A percentile compares a stretch with the other conserved stretches of the same genome.
phyloP scores from a whole-genome alignment of 2,797 vertebrate genomes.

The Pseudopleuronectes americanus region DNA sequence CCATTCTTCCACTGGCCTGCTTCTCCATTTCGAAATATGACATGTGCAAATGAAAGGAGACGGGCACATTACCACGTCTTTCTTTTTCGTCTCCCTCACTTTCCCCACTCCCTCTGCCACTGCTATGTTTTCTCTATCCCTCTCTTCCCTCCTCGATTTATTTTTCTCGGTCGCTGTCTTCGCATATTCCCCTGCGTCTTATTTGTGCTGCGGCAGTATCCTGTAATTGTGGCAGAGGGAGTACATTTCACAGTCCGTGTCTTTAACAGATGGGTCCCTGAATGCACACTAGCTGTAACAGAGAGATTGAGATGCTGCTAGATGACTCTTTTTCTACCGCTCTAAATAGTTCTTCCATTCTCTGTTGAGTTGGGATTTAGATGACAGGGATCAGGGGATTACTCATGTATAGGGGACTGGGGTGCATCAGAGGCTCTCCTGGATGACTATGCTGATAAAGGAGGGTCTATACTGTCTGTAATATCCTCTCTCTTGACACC shows the following conservation, averaged over 20 bases:
- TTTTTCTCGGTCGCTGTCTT: slow-evolving; percentile 27
- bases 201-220: slow-evolving; percentile 55
- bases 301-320: slow-evolving; percentile 50
- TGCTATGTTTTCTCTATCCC: slow-evolving; percentile 15
- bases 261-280: slow-evolving; percentile 56
- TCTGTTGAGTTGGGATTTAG: slow-evolving; percentile 22
- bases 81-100: too few species aligned
- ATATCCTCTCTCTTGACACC: slow-evolving; percentile 33
- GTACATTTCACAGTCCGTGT: slow-evolving; percentile 41
- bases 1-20: background rate
- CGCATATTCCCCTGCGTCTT: slow-evolving; percentile 51
- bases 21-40: slow-evolving; percentile 28
- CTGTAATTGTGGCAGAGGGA: slow-evolving; percentile 61
- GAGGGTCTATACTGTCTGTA: slow-evolving; percentile 9
- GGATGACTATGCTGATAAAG: slow-evolving; percentile 31
- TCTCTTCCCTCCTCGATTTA: slow-evolving; percentile 19
- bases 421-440: slow-evolving; percentile 21
- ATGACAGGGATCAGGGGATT: slow-evolving; percentile 29
- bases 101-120: background rate
- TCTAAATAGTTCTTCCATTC: slow-evolving; percentile 42
- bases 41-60: slow-evolving; percentile 28
- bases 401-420: background rate
- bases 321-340: slow-evolving; percentile 40
- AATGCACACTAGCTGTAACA: slow-evolving; percentile 26
- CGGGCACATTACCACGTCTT: slow-evolving; percentile 8